Conservation (phyloP, 2,888 invertebrate genomes). For the Lochmaea capreae region DNA sequence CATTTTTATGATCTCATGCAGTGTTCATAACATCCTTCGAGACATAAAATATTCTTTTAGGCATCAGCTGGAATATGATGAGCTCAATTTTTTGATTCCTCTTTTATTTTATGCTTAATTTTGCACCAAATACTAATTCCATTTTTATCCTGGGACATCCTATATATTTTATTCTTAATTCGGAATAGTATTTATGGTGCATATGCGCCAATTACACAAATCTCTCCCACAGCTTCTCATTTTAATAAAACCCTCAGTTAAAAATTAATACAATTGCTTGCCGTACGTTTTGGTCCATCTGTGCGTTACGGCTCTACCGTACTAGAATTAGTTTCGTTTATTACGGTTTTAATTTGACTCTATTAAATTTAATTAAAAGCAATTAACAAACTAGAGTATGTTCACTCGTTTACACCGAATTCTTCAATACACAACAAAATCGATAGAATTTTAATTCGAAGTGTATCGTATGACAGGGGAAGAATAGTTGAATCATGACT, state of each 20-base stretch:
- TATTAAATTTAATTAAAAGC: constrained; percentile 13
- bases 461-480: no score
- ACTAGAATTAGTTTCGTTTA: constrained; percentile 12
- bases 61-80: background rate
- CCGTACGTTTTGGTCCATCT: constrained; percentile 11
- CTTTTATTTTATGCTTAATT: no score
- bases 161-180: background rate
- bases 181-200: background rate
- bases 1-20: background rate
- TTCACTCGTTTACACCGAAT: background rate
- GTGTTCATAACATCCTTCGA: background rate
- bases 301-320: constrained; percentile 1
- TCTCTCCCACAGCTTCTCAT: constrained; percentile 9
- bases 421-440: background rate
- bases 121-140: no score
- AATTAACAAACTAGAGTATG: constrained; percentile 6
- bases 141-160: background rate
- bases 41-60: no score
- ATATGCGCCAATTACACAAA: constrained; percentile 3
- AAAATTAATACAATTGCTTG: constrained; percentile 7
- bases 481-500: no score
- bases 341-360: constrained; percentile 16
- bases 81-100: no score
- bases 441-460: background rate
- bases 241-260: constrained; percentile 16